phyloP scores from a whole-genome alignment of 2,888 invertebrate species.

The Cylindroiulus punctatus region DNA sequence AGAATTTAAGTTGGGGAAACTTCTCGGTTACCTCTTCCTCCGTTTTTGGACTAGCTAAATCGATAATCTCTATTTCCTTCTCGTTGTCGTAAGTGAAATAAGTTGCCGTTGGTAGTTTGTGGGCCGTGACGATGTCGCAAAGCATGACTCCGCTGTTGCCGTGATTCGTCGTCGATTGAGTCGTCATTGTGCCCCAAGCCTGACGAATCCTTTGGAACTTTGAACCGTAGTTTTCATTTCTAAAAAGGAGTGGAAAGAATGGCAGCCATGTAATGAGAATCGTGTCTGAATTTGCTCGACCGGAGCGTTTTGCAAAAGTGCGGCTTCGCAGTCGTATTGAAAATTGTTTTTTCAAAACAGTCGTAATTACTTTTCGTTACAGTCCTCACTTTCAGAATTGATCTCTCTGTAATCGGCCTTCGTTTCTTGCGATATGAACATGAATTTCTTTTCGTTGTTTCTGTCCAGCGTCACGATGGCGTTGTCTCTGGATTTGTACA shows the following conservation, averaged over 20 bases:
- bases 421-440: constrained; percentile 85
- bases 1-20: background rate
- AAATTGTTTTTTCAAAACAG: constrained; percentile 51
- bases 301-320: too few species aligned
- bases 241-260: too few species aligned
- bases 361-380: constrained; percentile 56
- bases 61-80: constrained; percentile 60
- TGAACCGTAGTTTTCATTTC: constrained; percentile 69
- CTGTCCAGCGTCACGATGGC: constrained; percentile 73
- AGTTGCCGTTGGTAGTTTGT: constrained; percentile 61
- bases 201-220: constrained; percentile 84
- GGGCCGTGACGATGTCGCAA: constrained; percentile 60
- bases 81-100: constrained; percentile 60
- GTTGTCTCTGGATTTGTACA: constrained; percentile 70
- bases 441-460: constrained; percentile 86
- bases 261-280: too few species aligned
- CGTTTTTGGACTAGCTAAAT: constrained; percentile 59
- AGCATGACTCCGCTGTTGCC: constrained; percentile 57
- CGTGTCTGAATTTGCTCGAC: too few species aligned
- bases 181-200: constrained; percentile 73
- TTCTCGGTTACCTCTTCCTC: constrained; percentile 59
- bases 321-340: too few species aligned
- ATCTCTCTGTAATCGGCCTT: constrained; percentile 84
- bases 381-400: constrained; percentile 60
- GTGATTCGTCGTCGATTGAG: constrained; percentile 58